Evolutionary conservation across 1,140 invertebrate genomes (phyloP).

Genomic region (Pachypsylla venusta): DNA sequence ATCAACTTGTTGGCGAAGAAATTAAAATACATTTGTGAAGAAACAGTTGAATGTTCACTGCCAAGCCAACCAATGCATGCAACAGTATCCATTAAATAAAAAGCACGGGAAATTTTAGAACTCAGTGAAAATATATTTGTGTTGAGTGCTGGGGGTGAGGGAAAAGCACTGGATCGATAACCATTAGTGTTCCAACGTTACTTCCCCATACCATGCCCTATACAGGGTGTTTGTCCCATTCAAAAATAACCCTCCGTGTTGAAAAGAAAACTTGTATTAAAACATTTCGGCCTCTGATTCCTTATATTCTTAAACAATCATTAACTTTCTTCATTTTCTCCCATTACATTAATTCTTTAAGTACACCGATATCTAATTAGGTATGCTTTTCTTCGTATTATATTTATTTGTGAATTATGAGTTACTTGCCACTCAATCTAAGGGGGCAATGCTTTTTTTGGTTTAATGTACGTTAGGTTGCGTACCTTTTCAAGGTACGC

Average conservation of each 20-base stretch:
- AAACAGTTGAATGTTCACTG: no score
- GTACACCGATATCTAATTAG: background rate
- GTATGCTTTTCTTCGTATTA: background rate
- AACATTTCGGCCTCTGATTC: background rate
- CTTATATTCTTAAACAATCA: background rate
- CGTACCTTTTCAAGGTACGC: no score
- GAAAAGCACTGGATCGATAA: background rate
- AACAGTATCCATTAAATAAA: no score
- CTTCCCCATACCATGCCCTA: background rate
- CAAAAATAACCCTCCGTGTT: background rate
- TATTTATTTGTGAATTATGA: background rate
- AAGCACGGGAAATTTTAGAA: background rate
- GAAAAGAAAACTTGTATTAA: background rate
- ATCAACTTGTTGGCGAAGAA: no score
- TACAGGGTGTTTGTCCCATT: background rate
- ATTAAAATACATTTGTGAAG: no score
- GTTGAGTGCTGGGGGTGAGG: background rate
- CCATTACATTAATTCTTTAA: background rate
- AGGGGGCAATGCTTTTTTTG: no score
- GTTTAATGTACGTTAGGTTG: no score
- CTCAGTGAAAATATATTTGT: background rate
- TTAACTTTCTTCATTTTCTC: background rate
- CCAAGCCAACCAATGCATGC: no score
- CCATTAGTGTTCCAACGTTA: background rate
- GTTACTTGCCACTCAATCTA: no score